Evolutionary conservation across 2,888 invertebrate genomes (phyloP).

Genomic region (Drosophila flavopinicola): DNA sequence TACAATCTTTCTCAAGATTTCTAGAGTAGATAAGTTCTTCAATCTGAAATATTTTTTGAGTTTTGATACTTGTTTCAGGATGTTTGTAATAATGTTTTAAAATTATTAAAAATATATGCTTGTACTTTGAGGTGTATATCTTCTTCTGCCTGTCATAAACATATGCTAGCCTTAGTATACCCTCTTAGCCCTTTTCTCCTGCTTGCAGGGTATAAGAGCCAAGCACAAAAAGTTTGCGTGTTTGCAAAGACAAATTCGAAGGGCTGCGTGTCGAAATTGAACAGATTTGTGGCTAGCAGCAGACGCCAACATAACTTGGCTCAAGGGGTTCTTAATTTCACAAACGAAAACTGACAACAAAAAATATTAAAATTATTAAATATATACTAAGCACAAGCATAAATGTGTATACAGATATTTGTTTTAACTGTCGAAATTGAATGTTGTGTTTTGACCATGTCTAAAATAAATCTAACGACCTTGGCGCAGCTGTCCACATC

Average conservation of each 20-base stretch:
- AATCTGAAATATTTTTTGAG: no score
- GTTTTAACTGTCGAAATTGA: slow-evolving; percentile 39
- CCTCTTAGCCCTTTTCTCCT: not conserved
- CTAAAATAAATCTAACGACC: slow-evolving; percentile 39
- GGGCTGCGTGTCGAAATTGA: slow-evolving; percentile 67
- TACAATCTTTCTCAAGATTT: no score
- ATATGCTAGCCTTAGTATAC: not conserved
- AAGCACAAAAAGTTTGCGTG: slow-evolving; percentile 59
- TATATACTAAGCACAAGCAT: not conserved
- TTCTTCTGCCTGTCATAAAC: not conserved
- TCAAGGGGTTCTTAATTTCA: slow-evolving; percentile 29
- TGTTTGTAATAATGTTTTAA: no score
- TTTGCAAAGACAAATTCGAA: slow-evolving; percentile 54
- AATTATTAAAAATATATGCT: no score
- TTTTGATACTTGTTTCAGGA: no score
- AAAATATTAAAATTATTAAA: not conserved
- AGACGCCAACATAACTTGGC: slow-evolving; percentile 35
- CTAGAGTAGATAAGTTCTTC: no score
- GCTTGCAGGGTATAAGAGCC: slow-evolving; percentile 7
- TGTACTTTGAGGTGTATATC: no score
- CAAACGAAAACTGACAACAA: slow-evolving; percentile 1
- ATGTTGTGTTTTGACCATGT: slow-evolving; percentile 23
- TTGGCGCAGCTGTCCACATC: slow-evolving; percentile 35
- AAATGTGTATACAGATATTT: slow-evolving; percentile 2
- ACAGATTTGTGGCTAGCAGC: slow-evolving; percentile 53